Evolutionary conservation across 2,888 invertebrate genomes (phyloP).

Genomic region (Amiota mariae): DNA sequence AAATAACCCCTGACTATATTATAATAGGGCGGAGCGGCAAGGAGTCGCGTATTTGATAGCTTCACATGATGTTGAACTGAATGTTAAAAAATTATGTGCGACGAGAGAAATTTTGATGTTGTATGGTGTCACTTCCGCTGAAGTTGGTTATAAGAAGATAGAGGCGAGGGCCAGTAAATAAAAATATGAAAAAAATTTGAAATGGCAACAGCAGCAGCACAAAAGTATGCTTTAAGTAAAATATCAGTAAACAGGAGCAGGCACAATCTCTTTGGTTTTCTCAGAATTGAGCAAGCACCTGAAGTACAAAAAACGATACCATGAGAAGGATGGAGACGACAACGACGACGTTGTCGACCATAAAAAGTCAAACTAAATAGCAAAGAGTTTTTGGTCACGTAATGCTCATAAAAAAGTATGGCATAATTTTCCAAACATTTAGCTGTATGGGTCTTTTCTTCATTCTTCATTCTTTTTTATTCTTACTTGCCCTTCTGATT

Average conservation of each 20-base stretch:
- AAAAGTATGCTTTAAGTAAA: constrained; percentile 19
- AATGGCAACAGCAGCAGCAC: constrained; percentile 16
- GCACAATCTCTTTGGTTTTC: too few relatives aligned
- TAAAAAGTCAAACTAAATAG: constrained; percentile 41
- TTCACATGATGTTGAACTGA: too few relatives aligned
- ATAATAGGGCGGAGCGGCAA: not conserved
- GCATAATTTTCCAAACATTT: constrained; percentile 56
- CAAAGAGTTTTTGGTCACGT: constrained; percentile 65
- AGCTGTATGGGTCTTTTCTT: constrained; percentile 4
- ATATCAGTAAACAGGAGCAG: not conserved
- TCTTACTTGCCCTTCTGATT: too few relatives aligned
- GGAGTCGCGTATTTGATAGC: not conserved
- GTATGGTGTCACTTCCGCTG: constrained; percentile 25
- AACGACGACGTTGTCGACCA: not conserved
- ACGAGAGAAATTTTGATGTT: not conserved
- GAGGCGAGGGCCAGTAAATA: not conserved
- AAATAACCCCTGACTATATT: not conserved
- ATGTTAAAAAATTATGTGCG: not conserved
- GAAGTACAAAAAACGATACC: not conserved
- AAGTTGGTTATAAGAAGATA: constrained; percentile 37
- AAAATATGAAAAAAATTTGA: constrained; percentile 21
- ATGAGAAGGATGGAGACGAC: not conserved
- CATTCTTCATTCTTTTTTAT: not conserved
- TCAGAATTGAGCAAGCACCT: constrained; percentile 41
- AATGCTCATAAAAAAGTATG: constrained; percentile 61